A percentile compares a stretch with the other conserved stretches of the same genome.
Evolutionary conservation across 2,797 vertebrate species (phyloP).

Genomic region (Telmatherina bonti): DNA sequence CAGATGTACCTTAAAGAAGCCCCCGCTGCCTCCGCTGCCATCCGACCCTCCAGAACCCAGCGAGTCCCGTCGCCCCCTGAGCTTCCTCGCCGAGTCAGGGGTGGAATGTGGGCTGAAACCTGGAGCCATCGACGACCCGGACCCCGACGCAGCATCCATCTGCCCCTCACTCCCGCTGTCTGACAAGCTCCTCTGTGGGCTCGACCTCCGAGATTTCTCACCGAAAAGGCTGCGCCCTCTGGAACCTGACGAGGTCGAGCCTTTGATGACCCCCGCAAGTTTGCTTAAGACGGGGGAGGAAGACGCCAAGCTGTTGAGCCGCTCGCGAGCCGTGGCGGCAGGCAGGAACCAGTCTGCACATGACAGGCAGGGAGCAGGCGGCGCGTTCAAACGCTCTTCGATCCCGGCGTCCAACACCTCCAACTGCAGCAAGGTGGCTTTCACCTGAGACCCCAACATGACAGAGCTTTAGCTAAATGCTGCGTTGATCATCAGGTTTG

Average conservation of each 20-base stretch:
- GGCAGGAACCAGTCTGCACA: slow-evolving; percentile 94
- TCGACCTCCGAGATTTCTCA: slow-evolving; percentile 80
- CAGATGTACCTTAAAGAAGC: slow-evolving; percentile 82
- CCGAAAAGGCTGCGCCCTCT: slow-evolving; percentile 82
- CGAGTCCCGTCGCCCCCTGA: slow-evolving; percentile 71
- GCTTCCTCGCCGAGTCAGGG: slow-evolving; percentile 75
- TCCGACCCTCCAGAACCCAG: slow-evolving; percentile 79
- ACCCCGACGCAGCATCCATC: slow-evolving; percentile 56
- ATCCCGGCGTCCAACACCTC: slow-evolving; percentile 86
- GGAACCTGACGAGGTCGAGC: slow-evolving; percentile 66
- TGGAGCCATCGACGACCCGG: slow-evolving; percentile 35
- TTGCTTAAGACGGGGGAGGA: slow-evolving; percentile 82
- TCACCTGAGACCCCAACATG: slow-evolving; percentile 71
- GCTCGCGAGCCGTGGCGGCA: slow-evolving; percentile 78
- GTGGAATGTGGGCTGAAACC: slow-evolving; percentile 75
- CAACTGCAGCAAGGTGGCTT: slow-evolving; percentile 91
- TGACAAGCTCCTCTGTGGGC: slow-evolving; percentile 82
- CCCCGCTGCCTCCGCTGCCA: slow-evolving; percentile 77
- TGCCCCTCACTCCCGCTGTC: slow-evolving; percentile 81
- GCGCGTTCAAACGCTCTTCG: slow-evolving; percentile 85
- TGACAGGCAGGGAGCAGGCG: slow-evolving; percentile 86
- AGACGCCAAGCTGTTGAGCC: slow-evolving; percentile 80
- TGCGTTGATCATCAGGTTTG: background rate
- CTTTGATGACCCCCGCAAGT: slow-evolving; percentile 79
- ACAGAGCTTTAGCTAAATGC: background rate